Base-by-base conservation (phyloP, 2,888 invertebrate genomes). In the Eilema depressum region DNA sequence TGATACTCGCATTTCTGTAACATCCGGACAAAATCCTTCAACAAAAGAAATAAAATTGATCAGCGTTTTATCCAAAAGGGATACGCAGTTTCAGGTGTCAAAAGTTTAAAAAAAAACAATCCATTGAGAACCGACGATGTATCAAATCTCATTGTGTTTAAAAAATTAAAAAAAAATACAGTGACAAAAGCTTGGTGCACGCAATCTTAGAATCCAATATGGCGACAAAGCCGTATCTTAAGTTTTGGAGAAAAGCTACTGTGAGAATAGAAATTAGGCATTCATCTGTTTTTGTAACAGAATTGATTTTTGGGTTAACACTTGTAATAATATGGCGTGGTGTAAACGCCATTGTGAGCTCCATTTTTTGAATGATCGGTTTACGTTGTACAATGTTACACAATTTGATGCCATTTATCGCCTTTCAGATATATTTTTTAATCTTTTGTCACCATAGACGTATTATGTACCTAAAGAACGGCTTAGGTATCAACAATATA, bases 1-100 rank as follows among this genome's bases (percentile, higher is more conserved):
- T 63, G 71, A 73, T 70, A 75, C 66, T 80, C 66, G 70, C 71
- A 47, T 66, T 69, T 74, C 62, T 61, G 70, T 73, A 75, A 77
- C 90, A 92, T 93, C 91, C 92, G 91, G 89, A 79, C 81, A 75
- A 82, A 82, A 81, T 83, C 75, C 71, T 75, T 60, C 68, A 78
- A 86, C 90, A 92, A 92, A 91, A 86, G 84, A 85, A 83, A 84
- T 84, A 85, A 88, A 91, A 92, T 90, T 90, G 91, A 93, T 93
- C 91, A 89, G 88, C 85, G 84, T 86, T 86, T 84, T 79, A 74
- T 77, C 78, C 78, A 82, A 89, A 91, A 91, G 85, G 90, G 91
- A 91, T 89, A 84, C 81, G 80, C 87, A 87, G 77, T 89, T 93
- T 95, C 95, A 94, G 95, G 95, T 95, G 95, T 94, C 93, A 93